Conservation (phyloP, 2,888 invertebrate species). For the Neuroscelio doddi region DNA sequence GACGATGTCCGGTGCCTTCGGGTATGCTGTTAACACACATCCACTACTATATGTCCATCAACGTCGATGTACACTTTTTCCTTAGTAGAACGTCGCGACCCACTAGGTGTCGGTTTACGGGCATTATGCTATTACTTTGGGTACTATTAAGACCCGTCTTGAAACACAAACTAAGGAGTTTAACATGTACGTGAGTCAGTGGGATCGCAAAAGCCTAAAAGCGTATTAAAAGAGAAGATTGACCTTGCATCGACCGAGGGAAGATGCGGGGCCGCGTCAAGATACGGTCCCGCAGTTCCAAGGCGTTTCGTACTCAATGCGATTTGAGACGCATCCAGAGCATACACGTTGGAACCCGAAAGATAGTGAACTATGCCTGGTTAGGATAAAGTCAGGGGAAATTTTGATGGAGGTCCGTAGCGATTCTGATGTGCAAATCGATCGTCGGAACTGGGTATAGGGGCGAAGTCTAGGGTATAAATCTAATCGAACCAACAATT, state of each 20-base stretch:
- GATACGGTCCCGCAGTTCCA: constrained; percentile 74
- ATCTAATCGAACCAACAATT: constrained; percentile 56
- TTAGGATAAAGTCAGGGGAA: constrained; percentile 81
- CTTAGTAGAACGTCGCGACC: too few species aligned
- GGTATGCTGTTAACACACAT: constrained; percentile 47
- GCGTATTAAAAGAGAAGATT: too few species aligned
- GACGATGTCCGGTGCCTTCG: constrained; percentile 52
- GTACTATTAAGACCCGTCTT: too few species aligned
- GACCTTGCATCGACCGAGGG: constrained; percentile 69
- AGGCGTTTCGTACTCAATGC: constrained; percentile 72
- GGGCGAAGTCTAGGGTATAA: too few species aligned
- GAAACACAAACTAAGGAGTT: too few species aligned
- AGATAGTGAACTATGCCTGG: constrained; percentile 84
- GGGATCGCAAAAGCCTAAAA: constrained; percentile 77
- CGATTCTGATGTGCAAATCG: constrained; percentile 87
- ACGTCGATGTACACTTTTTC: constrained; percentile 70
- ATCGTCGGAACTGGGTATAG: constrained; percentile 82
- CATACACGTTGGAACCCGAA: constrained; percentile 82
- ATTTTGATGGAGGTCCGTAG: constrained; percentile 82
- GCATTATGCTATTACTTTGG: constrained; percentile 67
- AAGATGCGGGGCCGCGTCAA: constrained; percentile 72
- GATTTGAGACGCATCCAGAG: constrained; percentile 76
- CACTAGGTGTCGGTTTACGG: too few species aligned
- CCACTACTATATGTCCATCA: constrained; percentile 44
- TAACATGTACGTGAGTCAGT: constrained; percentile 82